Evolutionary conservation across 2,113 vertebrate species (phyloP).

Genomic region (Trinectes maculatus): DNA sequence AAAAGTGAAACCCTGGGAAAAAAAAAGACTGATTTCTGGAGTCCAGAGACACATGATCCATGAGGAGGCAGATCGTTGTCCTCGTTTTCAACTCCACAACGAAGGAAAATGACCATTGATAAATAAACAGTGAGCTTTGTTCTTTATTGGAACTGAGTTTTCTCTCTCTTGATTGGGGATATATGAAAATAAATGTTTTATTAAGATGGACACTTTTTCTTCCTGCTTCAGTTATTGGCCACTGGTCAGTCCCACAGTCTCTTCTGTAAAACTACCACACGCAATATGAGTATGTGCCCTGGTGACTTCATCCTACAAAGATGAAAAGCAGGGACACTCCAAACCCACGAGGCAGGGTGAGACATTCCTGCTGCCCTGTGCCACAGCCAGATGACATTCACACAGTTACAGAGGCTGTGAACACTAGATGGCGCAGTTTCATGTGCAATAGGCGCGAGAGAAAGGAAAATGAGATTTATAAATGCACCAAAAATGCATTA

Average conservation of each 20-base stretch:
- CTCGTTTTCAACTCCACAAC: background rate
- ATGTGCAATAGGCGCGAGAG: slow-evolving; percentile 58
- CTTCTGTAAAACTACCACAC: background rate
- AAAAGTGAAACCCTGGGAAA: slow-evolving; percentile 9
- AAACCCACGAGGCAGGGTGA: slow-evolving; percentile 38
- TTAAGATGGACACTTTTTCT: slow-evolving; percentile 1
- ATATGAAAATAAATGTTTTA: slow-evolving; percentile 17
- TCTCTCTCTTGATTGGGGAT: slow-evolving; percentile 2
- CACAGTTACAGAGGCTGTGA: background rate
- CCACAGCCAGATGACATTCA: slow-evolving; percentile 1
- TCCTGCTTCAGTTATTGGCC: slow-evolving; percentile 2
- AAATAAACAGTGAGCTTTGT: slow-evolving; percentile 8
- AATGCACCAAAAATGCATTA: background rate
- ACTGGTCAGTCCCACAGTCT: background rate
- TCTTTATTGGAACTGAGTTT: slow-evolving; percentile 3
- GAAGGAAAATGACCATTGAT: no score
- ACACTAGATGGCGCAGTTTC: slow-evolving; percentile 82
- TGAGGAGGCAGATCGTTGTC: background rate
- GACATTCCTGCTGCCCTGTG: slow-evolving; percentile 46
- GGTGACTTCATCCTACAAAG: slow-evolving; percentile 49
- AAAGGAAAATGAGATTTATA: slow-evolving; percentile 5
- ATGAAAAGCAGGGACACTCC: slow-evolving; percentile 33
- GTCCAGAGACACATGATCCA: background rate
- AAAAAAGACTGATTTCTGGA: slow-evolving; percentile 1
- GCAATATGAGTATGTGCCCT: slow-evolving; percentile 14